Conservation (phyloP, 2,113 vertebrate species). For the Phoxinus phoxinus region DNA sequence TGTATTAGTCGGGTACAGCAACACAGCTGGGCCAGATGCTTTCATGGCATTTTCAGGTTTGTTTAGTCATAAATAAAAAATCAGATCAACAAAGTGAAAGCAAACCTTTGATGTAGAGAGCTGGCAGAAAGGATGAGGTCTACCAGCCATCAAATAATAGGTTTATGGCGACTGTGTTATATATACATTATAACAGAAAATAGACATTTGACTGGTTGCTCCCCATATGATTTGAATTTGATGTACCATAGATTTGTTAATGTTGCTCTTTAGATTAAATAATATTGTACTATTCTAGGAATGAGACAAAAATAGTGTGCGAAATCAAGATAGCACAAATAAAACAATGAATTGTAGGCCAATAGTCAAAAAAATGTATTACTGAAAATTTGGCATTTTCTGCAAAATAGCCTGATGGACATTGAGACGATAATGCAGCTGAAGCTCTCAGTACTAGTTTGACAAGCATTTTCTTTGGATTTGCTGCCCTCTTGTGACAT, state of each 20-base stretch:
- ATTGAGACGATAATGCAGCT: neutral
- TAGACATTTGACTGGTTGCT: neutral
- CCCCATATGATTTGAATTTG: neutral
- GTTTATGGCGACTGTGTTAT: neutral
- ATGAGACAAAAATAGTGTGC: neutral
- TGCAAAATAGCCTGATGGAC: neutral
- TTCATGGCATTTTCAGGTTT: conserved; percentile 40
- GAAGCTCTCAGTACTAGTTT: neutral
- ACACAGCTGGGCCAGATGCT: conserved; percentile 38
- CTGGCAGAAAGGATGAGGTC: conserved; percentile 1
- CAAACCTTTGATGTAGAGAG: conserved; percentile 41
- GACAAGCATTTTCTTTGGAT: neutral
- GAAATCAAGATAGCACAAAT: neutral
- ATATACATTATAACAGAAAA: neutral
- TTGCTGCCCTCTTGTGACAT: conserved; percentile 47
- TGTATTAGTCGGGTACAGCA: conserved; percentile 11
- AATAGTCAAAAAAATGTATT: too few relatives aligned
- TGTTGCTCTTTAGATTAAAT: neutral
- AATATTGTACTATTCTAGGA: neutral
- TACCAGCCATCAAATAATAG: conserved; percentile 6
- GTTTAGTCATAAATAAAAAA: conserved; percentile 55
- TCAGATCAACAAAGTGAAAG: conserved; percentile 49
- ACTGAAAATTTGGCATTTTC: neutral
- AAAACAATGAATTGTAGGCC: neutral
- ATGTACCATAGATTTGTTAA: neutral